Evolutionary conservation across 2,113 vertebrate genomes (phyloP).

Genomic region (Pangasianodon hypophthalmus): DNA sequence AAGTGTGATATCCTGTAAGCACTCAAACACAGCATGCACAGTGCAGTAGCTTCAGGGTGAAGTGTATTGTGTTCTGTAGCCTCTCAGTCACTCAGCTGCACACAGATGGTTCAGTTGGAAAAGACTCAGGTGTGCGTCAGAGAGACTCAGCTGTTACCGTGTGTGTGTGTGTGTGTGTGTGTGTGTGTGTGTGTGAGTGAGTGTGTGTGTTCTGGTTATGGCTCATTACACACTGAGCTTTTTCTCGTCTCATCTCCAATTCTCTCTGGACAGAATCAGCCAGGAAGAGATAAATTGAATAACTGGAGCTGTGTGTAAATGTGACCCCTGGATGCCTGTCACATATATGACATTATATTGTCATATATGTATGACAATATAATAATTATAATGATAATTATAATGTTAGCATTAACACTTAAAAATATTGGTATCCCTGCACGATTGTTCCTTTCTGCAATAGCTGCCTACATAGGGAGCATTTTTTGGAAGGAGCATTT

Average conservation of each 20-base stretch:
- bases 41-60: slow-evolving; percentile 2
- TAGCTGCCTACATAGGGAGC: background rate
- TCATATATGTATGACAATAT: background rate
- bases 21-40: slow-evolving; percentile 6
- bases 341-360: background rate
- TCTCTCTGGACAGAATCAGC: slow-evolving; percentile 65
- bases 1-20: background rate
- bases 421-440: no score
- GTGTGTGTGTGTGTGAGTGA: slow-evolving; percentile 14
- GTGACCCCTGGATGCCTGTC: slow-evolving; percentile 12
- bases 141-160: slow-evolving; percentile 43
- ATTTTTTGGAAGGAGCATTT: no score
- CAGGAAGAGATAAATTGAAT: slow-evolving; percentile 68
- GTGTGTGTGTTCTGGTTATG: slow-evolving; percentile 50
- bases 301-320: slow-evolving; percentile 44
- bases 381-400: background rate
- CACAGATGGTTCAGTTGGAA: slow-evolving; percentile 65
- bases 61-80: slow-evolving; percentile 23
- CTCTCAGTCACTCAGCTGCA: slow-evolving; percentile 58
- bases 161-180: slow-evolving; percentile 37
- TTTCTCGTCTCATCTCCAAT: slow-evolving; percentile 66
- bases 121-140: slow-evolving; percentile 70
- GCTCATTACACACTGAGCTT: slow-evolving; percentile 72
- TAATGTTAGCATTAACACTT: background rate
- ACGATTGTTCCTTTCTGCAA: background rate